Evolutionary conservation across 1,140 invertebrate species (phyloP).

Genomic region (Drosophila trapezifrons): DNA sequence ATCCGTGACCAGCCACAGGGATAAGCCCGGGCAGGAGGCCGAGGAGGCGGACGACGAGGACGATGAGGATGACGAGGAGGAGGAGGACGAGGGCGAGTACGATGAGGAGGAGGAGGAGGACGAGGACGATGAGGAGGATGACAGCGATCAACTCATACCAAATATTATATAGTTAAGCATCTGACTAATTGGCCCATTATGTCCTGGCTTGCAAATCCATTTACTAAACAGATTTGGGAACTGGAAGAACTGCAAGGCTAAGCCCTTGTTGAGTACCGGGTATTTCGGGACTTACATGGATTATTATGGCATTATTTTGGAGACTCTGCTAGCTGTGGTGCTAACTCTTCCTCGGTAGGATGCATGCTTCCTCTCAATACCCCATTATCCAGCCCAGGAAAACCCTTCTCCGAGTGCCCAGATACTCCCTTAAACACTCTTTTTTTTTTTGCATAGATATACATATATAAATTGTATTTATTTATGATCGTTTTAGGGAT

Average conservation of each 20-base stretch:
- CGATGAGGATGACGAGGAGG: conserved; percentile 52
- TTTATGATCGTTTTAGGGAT: conserved; percentile 56
- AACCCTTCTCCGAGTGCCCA: too few species aligned
- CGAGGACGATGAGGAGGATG: conserved; percentile 70
- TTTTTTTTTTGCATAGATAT: conserved; percentile 42
- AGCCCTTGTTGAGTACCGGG: background rate
- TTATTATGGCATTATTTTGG: too few species aligned
- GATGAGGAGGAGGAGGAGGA: conserved; percentile 68
- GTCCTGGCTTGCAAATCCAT: background rate
- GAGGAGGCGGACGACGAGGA: conserved; percentile 46
- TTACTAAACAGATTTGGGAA: background rate
- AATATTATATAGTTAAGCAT: conserved; percentile 67
- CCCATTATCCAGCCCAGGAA: too few species aligned
- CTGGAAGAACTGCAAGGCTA: too few species aligned
- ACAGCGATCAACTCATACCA: conserved; percentile 79
- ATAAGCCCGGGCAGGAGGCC: background rate
- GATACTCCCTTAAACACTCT: background rate
- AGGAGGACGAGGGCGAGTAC: conserved; percentile 67
- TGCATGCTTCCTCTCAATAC: too few species aligned
- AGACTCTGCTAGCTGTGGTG: too few species aligned
- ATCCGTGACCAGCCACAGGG: conserved; percentile 28
- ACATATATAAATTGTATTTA: conserved; percentile 65
- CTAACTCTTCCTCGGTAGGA: too few species aligned
- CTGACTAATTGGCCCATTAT: conserved; percentile 28
- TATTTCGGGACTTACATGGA: background rate